A percentile compares a stretch with the other conserved stretches of the same genome.
Evolutionary conservation across 1,140 invertebrate genomes (phyloP).

Genomic region (Semibalanus balanoides): DNA sequence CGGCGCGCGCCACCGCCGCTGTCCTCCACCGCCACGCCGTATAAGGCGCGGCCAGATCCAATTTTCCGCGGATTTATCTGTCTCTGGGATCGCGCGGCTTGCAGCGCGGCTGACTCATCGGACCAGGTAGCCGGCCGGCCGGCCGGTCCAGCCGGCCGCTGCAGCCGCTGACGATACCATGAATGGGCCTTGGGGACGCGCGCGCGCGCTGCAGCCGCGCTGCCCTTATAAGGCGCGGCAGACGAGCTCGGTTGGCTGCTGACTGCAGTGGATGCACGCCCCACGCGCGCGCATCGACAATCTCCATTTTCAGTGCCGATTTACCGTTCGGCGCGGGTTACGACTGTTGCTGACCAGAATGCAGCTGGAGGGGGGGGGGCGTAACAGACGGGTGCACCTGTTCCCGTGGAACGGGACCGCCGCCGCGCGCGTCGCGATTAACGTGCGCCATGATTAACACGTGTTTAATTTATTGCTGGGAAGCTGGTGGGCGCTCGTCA

Average conservation of each 20-base stretch:
- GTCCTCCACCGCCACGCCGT: not conserved
- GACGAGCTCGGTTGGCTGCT: not conserved
- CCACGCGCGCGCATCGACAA: not conserved
- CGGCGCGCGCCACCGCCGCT: not conserved
- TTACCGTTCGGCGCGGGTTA: not conserved
- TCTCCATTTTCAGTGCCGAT: not conserved
- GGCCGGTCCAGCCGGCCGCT: too few species aligned
- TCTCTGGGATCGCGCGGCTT: not conserved
- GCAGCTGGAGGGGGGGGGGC: not conserved
- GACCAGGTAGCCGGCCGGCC: not conserved
- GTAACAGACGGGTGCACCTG: not conserved
- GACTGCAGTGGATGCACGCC: not conserved
- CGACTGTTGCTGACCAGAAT: not conserved
- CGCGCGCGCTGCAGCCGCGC: not conserved
- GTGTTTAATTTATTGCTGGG: too few species aligned
- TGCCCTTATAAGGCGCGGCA: not conserved
- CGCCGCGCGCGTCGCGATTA: too few species aligned
- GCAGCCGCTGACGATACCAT: not conserved
- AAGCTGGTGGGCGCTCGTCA: too few species aligned
- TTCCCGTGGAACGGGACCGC: too few species aligned
- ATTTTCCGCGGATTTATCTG: not conserved
- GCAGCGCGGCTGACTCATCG: not conserved
- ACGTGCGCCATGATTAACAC: too few species aligned
- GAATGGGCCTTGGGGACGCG: not conserved
- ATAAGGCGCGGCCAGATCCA: conserved; percentile 1